phyloP scores from a whole-genome alignment of 2,888 invertebrate genomes.

The Pycnomerus fuliginosus region DNA sequence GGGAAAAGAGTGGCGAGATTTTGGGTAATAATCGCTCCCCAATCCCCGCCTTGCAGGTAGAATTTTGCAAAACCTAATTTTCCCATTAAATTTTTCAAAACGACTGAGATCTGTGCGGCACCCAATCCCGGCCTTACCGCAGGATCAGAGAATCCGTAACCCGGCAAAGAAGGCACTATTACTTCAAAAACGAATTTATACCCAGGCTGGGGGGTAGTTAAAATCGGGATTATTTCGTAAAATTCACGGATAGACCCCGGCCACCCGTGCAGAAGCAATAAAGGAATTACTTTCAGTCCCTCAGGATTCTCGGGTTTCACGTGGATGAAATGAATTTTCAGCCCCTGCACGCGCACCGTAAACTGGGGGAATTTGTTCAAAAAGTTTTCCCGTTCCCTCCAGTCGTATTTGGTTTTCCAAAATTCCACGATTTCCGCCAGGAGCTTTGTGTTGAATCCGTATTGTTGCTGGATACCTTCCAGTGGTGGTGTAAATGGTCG shows the following conservation, averaged over 20 bases:
- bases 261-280: constrained; percentile 85
- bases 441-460: constrained; percentile 76
- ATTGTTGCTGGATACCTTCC: constrained; percentile 70
- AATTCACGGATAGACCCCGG: constrained; percentile 87
- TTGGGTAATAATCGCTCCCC: constrained; percentile 69
- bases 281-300: constrained; percentile 57
- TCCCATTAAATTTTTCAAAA: constrained; percentile 70
- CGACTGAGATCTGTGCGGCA: constrained; percentile 57
- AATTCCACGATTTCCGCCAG: constrained; percentile 68
- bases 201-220: constrained; percentile 15
- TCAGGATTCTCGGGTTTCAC: constrained; percentile 54
- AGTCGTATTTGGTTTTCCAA: constrained; percentile 74
- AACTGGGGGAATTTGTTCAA: constrained; percentile 70
- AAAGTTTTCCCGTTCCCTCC: constrained; percentile 60
- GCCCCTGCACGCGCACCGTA: constrained; percentile 68
- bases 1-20: constrained; percentile 67
- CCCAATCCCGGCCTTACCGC: constrained; percentile 64
- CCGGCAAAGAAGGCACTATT: constrained; percentile 29
- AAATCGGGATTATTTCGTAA: constrained; percentile 57
- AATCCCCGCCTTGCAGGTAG: constrained; percentile 79
- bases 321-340: constrained; percentile 68
- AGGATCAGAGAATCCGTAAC: constrained; percentile 41
- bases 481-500: constrained; percentile 55
- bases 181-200: constrained; percentile 25
- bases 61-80: constrained; percentile 66